Conservation (phyloP, 2,113 vertebrate species). For the Ciconia stormi region DNA sequence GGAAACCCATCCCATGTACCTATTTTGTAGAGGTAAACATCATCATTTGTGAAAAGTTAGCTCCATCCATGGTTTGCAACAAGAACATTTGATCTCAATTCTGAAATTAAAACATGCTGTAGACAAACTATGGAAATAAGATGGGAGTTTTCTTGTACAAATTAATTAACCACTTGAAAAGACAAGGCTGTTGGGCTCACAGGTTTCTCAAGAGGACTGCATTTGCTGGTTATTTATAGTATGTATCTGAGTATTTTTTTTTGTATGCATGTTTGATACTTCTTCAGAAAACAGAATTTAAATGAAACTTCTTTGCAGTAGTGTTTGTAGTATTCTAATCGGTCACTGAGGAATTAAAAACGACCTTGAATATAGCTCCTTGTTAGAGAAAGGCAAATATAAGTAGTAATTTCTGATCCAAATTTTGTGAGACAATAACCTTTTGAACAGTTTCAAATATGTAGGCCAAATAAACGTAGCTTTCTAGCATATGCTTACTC, state of each 20-base stretch:
- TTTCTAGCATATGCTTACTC: slow-evolving; percentile 40
- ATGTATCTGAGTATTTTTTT: neutral
- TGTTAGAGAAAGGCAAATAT: neutral
- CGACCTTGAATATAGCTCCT: neutral
- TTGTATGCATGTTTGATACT: neutral
- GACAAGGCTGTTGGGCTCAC: neutral
- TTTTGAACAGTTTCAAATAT: slow-evolving; percentile 33
- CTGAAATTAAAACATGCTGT: neutral
- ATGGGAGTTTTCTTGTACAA: neutral
- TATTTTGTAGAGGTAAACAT: neutral
- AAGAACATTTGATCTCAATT: neutral
- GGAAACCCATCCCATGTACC: fast-evolving
- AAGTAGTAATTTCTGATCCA: neutral
- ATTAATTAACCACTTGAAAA: neutral
- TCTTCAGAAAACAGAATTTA: neutral
- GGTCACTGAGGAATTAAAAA: slow-evolving; percentile 18
- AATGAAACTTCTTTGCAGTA: neutral
- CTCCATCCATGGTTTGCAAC: neutral
- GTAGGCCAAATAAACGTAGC: neutral
- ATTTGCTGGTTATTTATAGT: slow-evolving; percentile 4
- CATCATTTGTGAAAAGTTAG: neutral
- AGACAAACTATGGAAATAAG: neutral
- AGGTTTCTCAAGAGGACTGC: neutral
- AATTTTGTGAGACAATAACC: slow-evolving; percentile 33
- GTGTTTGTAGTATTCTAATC: neutral